Base-by-base conservation (phyloP, 2,113 vertebrate genomes). In the Elephas maximus region DNA sequence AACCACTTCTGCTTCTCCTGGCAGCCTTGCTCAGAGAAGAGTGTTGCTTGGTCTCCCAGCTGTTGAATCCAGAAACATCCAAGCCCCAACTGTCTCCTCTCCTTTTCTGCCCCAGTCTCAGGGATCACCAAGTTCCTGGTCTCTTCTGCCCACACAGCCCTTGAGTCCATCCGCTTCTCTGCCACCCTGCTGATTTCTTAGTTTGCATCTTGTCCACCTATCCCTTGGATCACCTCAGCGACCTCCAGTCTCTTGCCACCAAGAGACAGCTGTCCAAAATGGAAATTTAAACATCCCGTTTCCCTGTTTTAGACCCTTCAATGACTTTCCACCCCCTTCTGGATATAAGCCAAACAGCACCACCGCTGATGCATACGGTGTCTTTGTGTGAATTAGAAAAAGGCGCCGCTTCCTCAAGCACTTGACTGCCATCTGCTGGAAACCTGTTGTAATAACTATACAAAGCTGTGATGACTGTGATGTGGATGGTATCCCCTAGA, bases 401-500 rank as follows among this genome's bases (percentile, higher is more conserved):
- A 90, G 41, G 48, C 6, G 2, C 26, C 23, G 44, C 76, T 76
- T 90, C 76, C 73, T 80, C 8, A 37, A 97, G 97, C 57, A 10
- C 79, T 7, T 83, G 94, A 30, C 96, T 80, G 97, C 97, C 97
- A 97, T 57, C 96, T 98, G 91, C 96, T 97, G 97, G 97, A 71
- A 24, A 8, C 6, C 0, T 3, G 18, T 65, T 1, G 10, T 37
- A 93, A 94, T 85, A 74, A 73, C 44, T 4, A 9, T 3, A 26
- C 18, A 7, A 26, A 28, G 69, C 63, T 20, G 2, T 6, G n/a
- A 41, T 17, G 90, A 11, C 73, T 2, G 62, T 2, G 62, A 11
- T 3, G 84, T 5, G 41, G 33, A 88, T n/a, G 41, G 37, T 1
- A 20, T 78, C 88, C n/a, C 77, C 51, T 88, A n/a, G 45, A 69